Percentiles rank a stretch among this genome's conserved stretches.
phyloP scores from a whole-genome alignment of 2,113 vertebrate genomes.

The Colaptes auratus region DNA sequence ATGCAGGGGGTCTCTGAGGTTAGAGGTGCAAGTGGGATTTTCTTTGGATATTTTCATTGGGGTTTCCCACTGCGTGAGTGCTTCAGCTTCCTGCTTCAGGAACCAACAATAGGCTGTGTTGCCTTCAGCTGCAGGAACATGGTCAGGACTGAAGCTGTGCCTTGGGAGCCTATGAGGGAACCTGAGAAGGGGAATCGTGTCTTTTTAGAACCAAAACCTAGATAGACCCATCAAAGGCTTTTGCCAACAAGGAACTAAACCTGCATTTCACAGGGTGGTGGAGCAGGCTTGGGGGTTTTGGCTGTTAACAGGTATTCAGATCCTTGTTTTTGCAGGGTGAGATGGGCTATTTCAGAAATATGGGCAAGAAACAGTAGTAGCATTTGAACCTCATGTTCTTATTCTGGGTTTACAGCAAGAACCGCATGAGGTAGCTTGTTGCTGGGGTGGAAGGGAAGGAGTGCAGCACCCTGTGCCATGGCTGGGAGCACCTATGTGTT shows the following conservation, averaged over 20 bases:
- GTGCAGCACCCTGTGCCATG: rapidly evolving
- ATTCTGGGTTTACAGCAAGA: not conserved
- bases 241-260: not conserved
- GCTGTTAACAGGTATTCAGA: not conserved
- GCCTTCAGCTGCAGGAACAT: not conserved
- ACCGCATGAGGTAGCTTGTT: not conserved
- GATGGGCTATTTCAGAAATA: not conserved
- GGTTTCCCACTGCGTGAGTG: rapidly evolving
- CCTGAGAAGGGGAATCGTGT: not conserved
- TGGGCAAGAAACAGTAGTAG: not conserved
- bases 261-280: not conserved
- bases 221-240: not conserved
- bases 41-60: not conserved
- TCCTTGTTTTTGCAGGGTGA: not conserved
- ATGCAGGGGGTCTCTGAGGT: not conserved
- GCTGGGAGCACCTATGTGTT: not conserved
- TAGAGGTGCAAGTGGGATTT: not conserved
- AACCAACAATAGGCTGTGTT: not conserved
- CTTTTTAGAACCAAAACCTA: not conserved
- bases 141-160: rapidly evolving
- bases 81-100: not conserved
- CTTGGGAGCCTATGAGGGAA: rapidly evolving
- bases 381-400: not conserved
- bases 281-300: not conserved
- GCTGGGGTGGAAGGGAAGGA: not conserved